Evolutionary conservation across 2,113 vertebrate genomes (phyloP).

Genomic region (Mormoops blainvillei): DNA sequence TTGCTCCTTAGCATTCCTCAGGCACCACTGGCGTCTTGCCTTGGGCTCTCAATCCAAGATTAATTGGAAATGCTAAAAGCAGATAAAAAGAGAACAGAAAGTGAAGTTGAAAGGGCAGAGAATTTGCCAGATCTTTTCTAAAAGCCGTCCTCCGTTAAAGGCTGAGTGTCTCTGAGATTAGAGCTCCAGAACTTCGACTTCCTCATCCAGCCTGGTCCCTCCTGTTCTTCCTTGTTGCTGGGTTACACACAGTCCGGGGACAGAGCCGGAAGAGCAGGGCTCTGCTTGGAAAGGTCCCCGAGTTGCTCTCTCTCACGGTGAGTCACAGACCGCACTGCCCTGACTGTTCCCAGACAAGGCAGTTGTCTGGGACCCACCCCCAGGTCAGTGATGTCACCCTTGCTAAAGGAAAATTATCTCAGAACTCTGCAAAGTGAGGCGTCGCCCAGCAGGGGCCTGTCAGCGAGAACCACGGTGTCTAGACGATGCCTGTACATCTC

Average conservation of each 20-base stretch:
- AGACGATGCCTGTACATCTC: background rate
- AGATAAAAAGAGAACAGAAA: slow-evolving; percentile 42
- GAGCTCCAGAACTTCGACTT: background rate
- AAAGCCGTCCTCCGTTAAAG: background rate
- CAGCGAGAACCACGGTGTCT: background rate
- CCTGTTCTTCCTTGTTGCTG: background rate
- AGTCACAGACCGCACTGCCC: background rate
- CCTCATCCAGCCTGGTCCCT: background rate
- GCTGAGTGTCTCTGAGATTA: background rate
- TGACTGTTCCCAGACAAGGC: background rate
- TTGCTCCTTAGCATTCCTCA: slow-evolving; percentile 52
- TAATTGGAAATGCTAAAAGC: slow-evolving; percentile 51
- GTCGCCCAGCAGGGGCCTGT: background rate
- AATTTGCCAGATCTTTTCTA: slow-evolving; percentile 11
- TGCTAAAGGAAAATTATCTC: background rate
- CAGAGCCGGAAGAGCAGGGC: background rate
- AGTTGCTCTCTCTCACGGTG: background rate
- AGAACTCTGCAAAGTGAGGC: background rate
- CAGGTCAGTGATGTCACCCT: background rate
- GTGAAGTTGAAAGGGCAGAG: slow-evolving; percentile 44
- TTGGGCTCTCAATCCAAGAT: slow-evolving; percentile 44
- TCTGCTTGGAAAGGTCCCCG: background rate
- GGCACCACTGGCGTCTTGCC: slow-evolving; percentile 52
- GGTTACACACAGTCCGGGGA: background rate
- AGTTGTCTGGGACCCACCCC: background rate